phyloP scores from a whole-genome alignment of 2,113 vertebrate species.

The Spea bombifrons region DNA sequence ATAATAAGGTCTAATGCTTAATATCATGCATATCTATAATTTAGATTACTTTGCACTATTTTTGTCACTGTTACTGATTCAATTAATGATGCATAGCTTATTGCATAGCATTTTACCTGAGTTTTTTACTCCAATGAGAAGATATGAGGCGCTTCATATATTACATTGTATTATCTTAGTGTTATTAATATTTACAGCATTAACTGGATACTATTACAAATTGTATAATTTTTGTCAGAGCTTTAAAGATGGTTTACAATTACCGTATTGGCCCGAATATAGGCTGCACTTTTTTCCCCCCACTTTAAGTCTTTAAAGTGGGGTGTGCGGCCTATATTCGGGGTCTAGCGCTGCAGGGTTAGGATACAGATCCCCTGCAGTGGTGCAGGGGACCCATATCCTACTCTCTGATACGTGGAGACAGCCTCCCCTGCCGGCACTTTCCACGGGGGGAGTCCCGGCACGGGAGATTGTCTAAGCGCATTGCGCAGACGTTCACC shows the following conservation, averaged over 20 bases:
- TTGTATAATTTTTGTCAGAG: conserved; percentile 30
- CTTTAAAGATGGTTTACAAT: conserved; percentile 42
- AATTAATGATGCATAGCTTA: conserved; percentile 41
- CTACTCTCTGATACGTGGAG: too few species aligned
- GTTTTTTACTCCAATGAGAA: conserved; percentile 7
- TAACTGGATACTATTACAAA: conserved; percentile 24
- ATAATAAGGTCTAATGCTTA: conserved; percentile 28
- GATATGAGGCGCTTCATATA: conserved; percentile 11
- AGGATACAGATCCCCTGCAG: too few species aligned
- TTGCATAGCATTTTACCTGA: conserved; percentile 36
- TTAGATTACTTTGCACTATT: conserved; percentile 29
- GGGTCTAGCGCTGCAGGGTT: too few species aligned
- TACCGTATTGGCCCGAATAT: too few species aligned
- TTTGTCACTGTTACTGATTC: conserved; percentile 36
- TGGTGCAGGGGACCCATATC: too few species aligned
- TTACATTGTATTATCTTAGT: conserved; percentile 31
- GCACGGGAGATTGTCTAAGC: too few species aligned
- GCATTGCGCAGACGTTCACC: too few species aligned
- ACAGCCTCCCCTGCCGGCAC: too few species aligned
- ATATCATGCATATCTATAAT: conserved; percentile 35
- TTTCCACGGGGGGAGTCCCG: too few species aligned
- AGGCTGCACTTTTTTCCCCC: too few species aligned
- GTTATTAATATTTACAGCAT: conserved; percentile 45
- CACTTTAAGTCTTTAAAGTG: too few species aligned
- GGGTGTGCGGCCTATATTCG: too few species aligned